Evolutionary conservation across 2,113 vertebrate genomes (phyloP).

Genomic region (Gobio gobio): DNA sequence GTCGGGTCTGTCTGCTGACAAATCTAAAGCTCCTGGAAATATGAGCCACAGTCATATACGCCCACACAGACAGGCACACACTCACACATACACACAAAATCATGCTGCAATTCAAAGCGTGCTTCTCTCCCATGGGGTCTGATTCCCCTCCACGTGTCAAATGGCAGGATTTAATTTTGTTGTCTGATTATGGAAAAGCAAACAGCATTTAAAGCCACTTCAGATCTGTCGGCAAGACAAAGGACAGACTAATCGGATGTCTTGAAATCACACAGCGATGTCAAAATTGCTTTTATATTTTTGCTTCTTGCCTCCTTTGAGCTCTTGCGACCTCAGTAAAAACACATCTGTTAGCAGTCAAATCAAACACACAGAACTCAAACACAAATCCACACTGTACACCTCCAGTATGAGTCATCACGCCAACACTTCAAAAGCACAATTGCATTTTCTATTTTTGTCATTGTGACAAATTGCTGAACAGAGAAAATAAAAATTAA

Average conservation of each 20-base stretch:
- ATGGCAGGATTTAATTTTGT: background rate
- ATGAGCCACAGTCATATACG: background rate
- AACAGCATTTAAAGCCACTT: slow-evolving; percentile 7
- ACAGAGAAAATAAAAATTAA: slow-evolving; percentile 13
- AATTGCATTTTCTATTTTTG: slow-evolving; percentile 9
- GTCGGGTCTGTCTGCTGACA: slow-evolving; percentile 27
- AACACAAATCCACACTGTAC: slow-evolving; percentile 12
- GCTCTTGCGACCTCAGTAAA: background rate
- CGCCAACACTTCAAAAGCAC: background rate
- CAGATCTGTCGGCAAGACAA: background rate
- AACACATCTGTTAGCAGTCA: slow-evolving; percentile 2
- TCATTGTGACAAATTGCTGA: slow-evolving; percentile 3
- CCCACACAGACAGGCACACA: slow-evolving; percentile 6
- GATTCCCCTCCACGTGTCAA: background rate
- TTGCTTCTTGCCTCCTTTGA: slow-evolving; percentile 1
- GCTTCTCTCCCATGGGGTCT: slow-evolving; percentile 11
- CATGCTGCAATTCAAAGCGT: background rate
- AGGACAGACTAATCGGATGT: background rate
- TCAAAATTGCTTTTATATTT: slow-evolving; percentile 2
- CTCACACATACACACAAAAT: background rate
- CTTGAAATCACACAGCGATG: slow-evolving; percentile 15
- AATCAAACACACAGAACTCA: background rate
- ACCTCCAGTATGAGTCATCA: background rate
- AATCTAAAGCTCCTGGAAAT: slow-evolving; percentile 13
- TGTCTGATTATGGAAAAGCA: slow-evolving; percentile 9